Percentiles rank a stretch among this genome's conserved stretches.
Evolutionary conservation across 2,113 vertebrate species (phyloP).

Genomic region (Laticauda colubrina): DNA sequence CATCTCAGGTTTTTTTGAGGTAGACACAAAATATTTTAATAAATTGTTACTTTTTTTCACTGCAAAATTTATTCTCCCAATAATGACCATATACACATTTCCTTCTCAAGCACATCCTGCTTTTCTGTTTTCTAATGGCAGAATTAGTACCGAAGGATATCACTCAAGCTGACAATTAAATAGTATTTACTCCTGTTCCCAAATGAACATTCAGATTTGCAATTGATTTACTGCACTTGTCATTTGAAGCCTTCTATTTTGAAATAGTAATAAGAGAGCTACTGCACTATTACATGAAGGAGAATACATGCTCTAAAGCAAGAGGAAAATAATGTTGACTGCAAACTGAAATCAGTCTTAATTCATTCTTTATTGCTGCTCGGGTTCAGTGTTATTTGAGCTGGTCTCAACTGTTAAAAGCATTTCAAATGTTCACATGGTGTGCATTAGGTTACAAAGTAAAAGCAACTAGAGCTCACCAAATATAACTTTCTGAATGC

Average conservation of each 20-base stretch:
- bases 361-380: constrained; percentile 84
- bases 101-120: constrained; percentile 14
- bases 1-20: neutral
- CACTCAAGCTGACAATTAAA: constrained; percentile 41
- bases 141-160: constrained; percentile 15
- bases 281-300: constrained; percentile 54
- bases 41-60: neutral
- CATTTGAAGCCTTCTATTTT: constrained; percentile 58
- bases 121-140: constrained; percentile 47
- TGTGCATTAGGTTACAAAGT: constrained; percentile 82
- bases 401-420: constrained; percentile 80
- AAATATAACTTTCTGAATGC: constrained; percentile 81
- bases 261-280: constrained; percentile 61
- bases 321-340: constrained; percentile 65
- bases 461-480: constrained; percentile 80
- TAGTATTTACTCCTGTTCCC: constrained; percentile 33
- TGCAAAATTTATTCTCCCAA: neutral
- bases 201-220: constrained; percentile 52
- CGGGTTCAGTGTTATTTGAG: constrained; percentile 83
- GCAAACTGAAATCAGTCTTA: constrained; percentile 77
- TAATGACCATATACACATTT: neutral
- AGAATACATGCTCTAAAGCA: constrained; percentile 60
- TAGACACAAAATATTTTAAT: neutral
- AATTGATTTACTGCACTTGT: constrained; percentile 55
- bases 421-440: constrained; percentile 82